These are phyloP conservation scores for Planiliza haematocheilus DNA, from an alignment of 2,113 vertebrate species.

Conservation along the genomic window DNA sequence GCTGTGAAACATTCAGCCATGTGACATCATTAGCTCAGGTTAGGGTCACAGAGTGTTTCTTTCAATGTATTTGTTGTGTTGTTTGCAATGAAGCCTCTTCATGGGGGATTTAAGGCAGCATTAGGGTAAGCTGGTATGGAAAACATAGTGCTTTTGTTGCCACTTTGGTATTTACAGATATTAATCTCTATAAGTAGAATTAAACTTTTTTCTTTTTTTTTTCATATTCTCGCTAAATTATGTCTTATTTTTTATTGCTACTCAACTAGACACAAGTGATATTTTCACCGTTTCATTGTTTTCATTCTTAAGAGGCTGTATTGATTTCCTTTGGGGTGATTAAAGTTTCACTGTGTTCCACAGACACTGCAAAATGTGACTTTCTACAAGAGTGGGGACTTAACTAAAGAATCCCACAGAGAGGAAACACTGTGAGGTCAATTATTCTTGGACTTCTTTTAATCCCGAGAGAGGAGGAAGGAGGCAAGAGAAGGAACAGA, in stretches of 20 bases:
- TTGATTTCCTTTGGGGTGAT: too few relatives aligned
- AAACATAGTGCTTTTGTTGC: not conserved
- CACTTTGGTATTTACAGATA: not conserved
- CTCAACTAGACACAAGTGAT: too few relatives aligned
- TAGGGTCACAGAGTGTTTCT: not conserved
- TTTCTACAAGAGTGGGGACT: not conserved
- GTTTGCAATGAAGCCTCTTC: not conserved
- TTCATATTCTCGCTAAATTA: too few relatives aligned
- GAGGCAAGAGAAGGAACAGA: not conserved
- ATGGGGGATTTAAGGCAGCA: not conserved
- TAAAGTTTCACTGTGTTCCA: too few relatives aligned
- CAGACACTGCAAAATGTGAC: too few relatives aligned
- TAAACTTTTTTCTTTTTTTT: too few relatives aligned
- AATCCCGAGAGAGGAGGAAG: slow-evolving; percentile 10
- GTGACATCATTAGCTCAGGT: not conserved
- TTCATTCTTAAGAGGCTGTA: too few relatives aligned
- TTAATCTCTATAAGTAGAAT: not conserved
- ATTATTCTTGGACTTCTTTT: slow-evolving; percentile 1
- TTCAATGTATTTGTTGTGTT: not conserved
- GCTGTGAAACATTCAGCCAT: not conserved
- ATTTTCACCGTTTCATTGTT: too few relatives aligned
- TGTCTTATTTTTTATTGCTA: too few relatives aligned
- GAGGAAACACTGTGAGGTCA: slow-evolving; percentile 13
- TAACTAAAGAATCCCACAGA: slow-evolving; percentile 9
- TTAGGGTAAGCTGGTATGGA: not conserved